Conservation (phyloP, 2,888 invertebrate genomes). For the Drosophila eohydei region DNA sequence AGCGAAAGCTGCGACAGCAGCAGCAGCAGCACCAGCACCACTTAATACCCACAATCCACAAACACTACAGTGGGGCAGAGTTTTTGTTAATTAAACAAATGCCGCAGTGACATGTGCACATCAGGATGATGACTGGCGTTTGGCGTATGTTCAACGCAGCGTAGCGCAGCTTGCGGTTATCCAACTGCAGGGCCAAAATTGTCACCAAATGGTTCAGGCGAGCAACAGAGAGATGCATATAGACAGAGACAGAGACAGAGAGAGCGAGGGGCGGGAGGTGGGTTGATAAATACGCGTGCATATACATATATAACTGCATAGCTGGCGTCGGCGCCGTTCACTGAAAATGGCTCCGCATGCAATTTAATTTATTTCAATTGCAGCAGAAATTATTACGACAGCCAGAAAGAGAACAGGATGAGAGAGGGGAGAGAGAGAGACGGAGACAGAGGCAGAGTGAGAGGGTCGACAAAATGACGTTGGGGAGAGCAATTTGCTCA, state of each 20-base stretch:
- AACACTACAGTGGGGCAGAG: slow-evolving; percentile 34
- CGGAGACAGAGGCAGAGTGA: neutral
- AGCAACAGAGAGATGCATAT: neutral
- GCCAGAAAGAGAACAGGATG: slow-evolving; percentile 13
- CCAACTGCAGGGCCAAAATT: slow-evolving; percentile 60
- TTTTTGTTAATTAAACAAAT: slow-evolving; percentile 81
- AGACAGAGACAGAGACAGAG: neutral
- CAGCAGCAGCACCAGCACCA: slow-evolving; percentile 22
- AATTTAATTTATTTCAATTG: slow-evolving; percentile 82
- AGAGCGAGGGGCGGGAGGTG: neutral
- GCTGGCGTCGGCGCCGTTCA: slow-evolving; percentile 46
- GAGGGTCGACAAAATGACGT: slow-evolving; percentile 60
- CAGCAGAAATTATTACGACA: slow-evolving; percentile 73
- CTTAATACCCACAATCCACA: slow-evolving; percentile 73
- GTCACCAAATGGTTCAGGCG: neutral
- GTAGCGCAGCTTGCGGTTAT: slow-evolving; percentile 72
- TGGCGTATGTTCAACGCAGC: slow-evolving; percentile 49
- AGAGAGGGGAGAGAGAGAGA: slow-evolving; percentile 7
- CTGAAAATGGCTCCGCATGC: slow-evolving; percentile 65
- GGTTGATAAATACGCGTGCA: slow-evolving; percentile 53
- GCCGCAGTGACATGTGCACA: slow-evolving; percentile 80
- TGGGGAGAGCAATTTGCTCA: slow-evolving; percentile 62
- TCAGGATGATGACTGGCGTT: slow-evolving; percentile 75
- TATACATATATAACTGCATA: slow-evolving; percentile 42
- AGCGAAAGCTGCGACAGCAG: slow-evolving; percentile 44